phyloP scores from a whole-genome alignment of 2,113 vertebrate species.

The Oryzias woworae region DNA sequence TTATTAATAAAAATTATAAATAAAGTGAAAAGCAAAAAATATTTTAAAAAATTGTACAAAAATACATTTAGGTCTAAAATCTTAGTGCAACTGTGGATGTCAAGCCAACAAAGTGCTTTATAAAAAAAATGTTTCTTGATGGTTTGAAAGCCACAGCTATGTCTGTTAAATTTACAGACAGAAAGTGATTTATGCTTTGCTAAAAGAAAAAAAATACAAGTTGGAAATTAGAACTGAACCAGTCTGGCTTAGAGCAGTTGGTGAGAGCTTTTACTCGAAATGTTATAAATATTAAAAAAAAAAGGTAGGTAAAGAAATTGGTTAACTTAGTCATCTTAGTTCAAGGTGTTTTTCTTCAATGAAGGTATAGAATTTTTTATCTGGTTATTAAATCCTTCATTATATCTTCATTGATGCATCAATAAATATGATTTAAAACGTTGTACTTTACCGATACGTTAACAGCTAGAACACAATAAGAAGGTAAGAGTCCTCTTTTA shows the following conservation, averaged over 20 bases:
- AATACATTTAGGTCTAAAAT: neutral
- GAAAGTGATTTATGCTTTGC: conserved; percentile 16
- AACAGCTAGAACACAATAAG: too few relatives aligned
- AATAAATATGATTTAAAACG: neutral
- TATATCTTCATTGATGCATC: too few relatives aligned
- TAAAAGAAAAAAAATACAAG: neutral
- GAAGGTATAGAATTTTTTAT: too few relatives aligned
- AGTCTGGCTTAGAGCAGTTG: neutral
- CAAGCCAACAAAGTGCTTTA: conserved; percentile 5
- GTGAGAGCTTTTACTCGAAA: conserved; percentile 21
- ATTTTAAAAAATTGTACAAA: too few relatives aligned
- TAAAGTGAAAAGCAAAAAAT: too few relatives aligned
- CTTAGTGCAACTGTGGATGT: neutral
- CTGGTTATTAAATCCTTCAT: too few relatives aligned
- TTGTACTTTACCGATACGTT: neutral
- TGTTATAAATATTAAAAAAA: conserved; percentile 3
- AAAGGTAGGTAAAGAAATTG: neutral
- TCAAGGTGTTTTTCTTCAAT: too few relatives aligned
- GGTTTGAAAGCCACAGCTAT: conserved; percentile 10
- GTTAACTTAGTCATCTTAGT: too few relatives aligned
- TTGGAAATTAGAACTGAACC: conserved; percentile 1
- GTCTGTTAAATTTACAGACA: conserved; percentile 4
- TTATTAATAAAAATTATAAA: too few relatives aligned
- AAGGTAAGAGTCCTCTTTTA: neutral
- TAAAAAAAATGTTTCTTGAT: neutral